A percentile compares a stretch with the other conserved stretches of the same genome.
These are phyloP conservation scores for Melangyna quadrimaculata DNA, from an alignment of 2,888 invertebrate species.

Conservation along the genomic window DNA sequence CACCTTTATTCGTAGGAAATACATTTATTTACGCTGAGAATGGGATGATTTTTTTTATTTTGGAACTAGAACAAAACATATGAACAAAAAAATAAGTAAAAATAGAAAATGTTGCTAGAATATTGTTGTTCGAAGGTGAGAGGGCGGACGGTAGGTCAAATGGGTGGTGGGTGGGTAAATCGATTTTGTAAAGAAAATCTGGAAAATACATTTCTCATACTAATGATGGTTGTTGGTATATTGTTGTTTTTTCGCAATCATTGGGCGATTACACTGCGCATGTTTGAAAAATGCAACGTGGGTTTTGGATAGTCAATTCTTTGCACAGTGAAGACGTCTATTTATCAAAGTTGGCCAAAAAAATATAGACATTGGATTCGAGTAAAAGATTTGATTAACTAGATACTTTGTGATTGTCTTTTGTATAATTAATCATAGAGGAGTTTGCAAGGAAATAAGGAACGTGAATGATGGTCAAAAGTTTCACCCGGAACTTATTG, in stretches of 20 bases:
- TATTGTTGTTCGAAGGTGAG: constrained; percentile 20
- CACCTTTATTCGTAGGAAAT: constrained; percentile 36
- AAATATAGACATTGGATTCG: background rate
- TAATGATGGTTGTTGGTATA: constrained; percentile 10
- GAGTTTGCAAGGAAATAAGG: too few relatives aligned
- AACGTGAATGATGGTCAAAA: too few relatives aligned
- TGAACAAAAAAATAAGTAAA: constrained; percentile 23
- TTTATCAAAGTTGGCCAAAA: background rate
- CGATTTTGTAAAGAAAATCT: constrained; percentile 56
- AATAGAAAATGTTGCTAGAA: constrained; percentile 51
- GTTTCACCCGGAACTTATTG: too few relatives aligned
- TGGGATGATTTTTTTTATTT: constrained; percentile 49
- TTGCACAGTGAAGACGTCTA: background rate
- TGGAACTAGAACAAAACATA: constrained; percentile 4
- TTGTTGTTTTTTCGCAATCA: constrained; percentile 57
- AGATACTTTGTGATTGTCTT: too few relatives aligned
- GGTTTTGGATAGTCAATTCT: constrained; percentile 22
- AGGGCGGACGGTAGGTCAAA: constrained; percentile 26
- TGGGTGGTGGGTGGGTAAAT: constrained; percentile 45
- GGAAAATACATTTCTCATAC: constrained; percentile 54
- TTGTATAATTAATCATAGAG: too few relatives aligned
- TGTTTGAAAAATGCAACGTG: constrained; percentile 63
- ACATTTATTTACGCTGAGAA: constrained; percentile 42
- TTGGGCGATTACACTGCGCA: constrained; percentile 45
- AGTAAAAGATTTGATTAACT: background rate